Base-by-base conservation (phyloP, 2,888 invertebrate genomes). In the Tinea pellionella region DNA sequence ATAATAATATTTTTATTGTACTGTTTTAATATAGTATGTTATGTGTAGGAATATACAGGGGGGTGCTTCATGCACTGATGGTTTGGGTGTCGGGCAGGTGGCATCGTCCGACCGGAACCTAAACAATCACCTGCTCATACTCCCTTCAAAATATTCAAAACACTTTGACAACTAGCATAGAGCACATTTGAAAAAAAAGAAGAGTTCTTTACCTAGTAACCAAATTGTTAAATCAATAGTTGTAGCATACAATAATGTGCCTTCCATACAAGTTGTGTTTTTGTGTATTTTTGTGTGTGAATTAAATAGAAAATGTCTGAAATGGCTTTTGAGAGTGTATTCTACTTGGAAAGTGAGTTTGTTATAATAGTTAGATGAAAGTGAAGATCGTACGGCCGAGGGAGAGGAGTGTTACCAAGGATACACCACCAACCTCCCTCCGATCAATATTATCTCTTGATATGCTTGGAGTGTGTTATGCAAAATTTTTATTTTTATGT, bases 311-410 rank as follows among this genome's bases (percentile, higher is more conserved):
- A 77, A 76, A 87, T 87, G 87, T 75, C 86, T 59, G 85, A 86
- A 71, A 83, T 88, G 86, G 86, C 78, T 59, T 84, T 87, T 70
- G 88, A 88, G 71, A 85, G 82, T 69, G 86, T 88, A 73, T 88
- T 88, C 71, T 88, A 88, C 72, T 74, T 88, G 59, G 88, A 88
- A 70, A 88, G 88, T 88, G 74, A 88, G 88, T 87, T 74, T 72
- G 73, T 67, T 70, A 1, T 13, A 72, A 71, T n/a, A 11, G 68
- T 70, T 66, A 67, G 2, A 59, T 73, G 69, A 69, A 69, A 71
- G 73, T 67, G 66, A 69, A 72, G 75, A 77, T 69, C 69, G 65
- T 24, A 24, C 3, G 24, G 6, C 24, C 6, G 72, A 16, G 37
- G 76, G 77, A 53, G 75, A 79, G 81, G 81, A 60, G 61, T 83